Conservation (phyloP, 1,140 invertebrate species). For the Pseudachorutes palmiensis region DNA sequence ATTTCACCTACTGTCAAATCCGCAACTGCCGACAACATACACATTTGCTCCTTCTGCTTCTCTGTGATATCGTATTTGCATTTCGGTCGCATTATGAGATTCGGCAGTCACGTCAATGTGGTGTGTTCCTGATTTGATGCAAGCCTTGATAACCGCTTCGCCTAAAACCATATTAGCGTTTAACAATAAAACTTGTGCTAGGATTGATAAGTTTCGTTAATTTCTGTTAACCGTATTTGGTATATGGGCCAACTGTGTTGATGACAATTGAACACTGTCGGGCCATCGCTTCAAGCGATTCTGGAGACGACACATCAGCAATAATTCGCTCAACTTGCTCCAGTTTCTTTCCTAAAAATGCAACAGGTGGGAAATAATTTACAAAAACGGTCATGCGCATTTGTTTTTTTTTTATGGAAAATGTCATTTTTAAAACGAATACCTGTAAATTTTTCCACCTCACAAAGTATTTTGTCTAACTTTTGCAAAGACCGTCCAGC, state of each 20-base stretch:
- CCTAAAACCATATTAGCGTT: background rate
- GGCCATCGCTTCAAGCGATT: slow-evolving; percentile 67
- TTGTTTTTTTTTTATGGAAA: too few relatives aligned
- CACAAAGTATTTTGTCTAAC: slow-evolving; percentile 56
- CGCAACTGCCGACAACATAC: slow-evolving; percentile 80
- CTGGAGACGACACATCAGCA: slow-evolving; percentile 65
- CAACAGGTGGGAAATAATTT: background rate
- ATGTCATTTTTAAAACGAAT: too few relatives aligned
- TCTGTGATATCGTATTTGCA: slow-evolving; percentile 71
- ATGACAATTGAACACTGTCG: slow-evolving; percentile 61
- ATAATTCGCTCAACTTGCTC: slow-evolving; percentile 58
- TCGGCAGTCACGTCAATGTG: slow-evolving; percentile 67
- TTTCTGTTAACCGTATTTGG: slow-evolving; percentile 60
- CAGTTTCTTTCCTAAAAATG: slow-evolving; percentile 50
- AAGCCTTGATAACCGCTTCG: slow-evolving; percentile 83
- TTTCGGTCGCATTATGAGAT: slow-evolving; percentile 69
- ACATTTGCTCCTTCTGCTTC: slow-evolving; percentile 65
- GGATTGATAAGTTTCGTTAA: background rate
- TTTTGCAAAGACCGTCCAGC: slow-evolving; percentile 64
- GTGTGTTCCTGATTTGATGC: slow-evolving; percentile 68
- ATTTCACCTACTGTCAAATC: slow-evolving; percentile 57
- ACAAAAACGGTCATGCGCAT: too few relatives aligned
- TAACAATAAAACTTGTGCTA: background rate
- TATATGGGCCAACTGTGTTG: slow-evolving; percentile 84
- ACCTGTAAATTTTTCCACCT: slow-evolving; percentile 50